Conservation (phyloP, 2,113 vertebrate species). For the Amphiprion percula region DNA sequence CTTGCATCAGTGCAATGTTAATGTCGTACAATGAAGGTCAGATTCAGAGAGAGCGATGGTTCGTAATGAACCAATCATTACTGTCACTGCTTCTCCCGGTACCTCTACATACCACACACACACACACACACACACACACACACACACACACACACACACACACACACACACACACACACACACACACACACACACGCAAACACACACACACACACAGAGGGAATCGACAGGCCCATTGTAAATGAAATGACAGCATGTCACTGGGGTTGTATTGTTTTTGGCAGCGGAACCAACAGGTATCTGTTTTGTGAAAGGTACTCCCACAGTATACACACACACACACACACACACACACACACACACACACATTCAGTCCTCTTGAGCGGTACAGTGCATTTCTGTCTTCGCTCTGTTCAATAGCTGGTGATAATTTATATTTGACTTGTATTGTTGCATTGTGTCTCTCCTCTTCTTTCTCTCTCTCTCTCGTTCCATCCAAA, state of each 20-base stretch:
- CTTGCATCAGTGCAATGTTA: neutral
- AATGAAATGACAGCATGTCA: slow-evolving; percentile 31
- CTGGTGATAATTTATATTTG: slow-evolving; percentile 93
- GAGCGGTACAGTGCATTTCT: slow-evolving; percentile 27
- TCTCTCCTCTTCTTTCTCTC: slow-evolving; percentile 75
- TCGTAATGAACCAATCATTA: neutral
- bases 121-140: neutral
- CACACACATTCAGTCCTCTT: slow-evolving; percentile 1
- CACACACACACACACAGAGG: neutral
- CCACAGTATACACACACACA: slow-evolving; percentile 47
- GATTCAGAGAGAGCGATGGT: neutral
- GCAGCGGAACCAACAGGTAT: slow-evolving; percentile 52
- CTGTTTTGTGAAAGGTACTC: slow-evolving; percentile 66
- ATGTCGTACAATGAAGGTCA: neutral
- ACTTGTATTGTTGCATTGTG: slow-evolving; percentile 89
- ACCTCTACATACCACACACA: neutral
- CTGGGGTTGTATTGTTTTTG: slow-evolving; percentile 43
- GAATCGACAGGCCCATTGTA: slow-evolving; percentile 22
- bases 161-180: too few species aligned
- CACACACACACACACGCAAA: neutral
- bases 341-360: too few species aligned
- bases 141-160: slow-evolving; percentile 6
- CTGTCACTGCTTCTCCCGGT: neutral
- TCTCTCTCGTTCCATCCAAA: slow-evolving; percentile 52
- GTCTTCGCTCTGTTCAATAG: slow-evolving; percentile 88